phyloP scores from a whole-genome alignment of 2,113 vertebrate genomes.

The Zosterops japonicus region DNA sequence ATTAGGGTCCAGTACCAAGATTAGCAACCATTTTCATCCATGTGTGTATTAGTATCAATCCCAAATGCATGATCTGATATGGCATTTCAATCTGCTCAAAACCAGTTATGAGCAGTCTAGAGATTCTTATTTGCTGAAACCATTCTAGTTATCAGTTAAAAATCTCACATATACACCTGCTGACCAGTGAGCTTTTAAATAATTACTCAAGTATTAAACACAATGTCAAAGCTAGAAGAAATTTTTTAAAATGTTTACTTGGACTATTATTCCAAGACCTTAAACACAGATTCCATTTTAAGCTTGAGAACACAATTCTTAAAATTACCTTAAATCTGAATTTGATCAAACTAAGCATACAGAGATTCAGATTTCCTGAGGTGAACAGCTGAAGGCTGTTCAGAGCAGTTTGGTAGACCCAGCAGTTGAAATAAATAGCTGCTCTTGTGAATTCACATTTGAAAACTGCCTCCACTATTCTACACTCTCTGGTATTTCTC shows the following conservation, averaged over 20 bases:
- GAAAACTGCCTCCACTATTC: background rate
- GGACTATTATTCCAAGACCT: background rate
- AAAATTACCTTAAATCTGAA: background rate
- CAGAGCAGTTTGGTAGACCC: background rate
- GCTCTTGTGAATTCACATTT: background rate
- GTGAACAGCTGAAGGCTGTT: background rate
- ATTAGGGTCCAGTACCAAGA: background rate
- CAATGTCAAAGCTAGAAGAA: background rate
- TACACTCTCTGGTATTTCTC: background rate
- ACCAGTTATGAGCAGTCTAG: background rate
- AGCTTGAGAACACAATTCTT: background rate
- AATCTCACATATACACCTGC: background rate
- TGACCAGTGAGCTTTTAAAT: background rate
- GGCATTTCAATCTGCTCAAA: background rate
- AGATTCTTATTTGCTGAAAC: background rate
- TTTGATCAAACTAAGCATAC: background rate
- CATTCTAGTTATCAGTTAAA: background rate
- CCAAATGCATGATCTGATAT: background rate
- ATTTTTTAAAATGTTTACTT: background rate
- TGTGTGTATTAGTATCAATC: background rate
- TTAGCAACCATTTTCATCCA: background rate
- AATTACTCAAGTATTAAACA: background rate
- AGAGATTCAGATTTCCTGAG: background rate
- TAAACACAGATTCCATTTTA: background rate
- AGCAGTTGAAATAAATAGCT: background rate